phyloP scores from a whole-genome alignment of 1,140 invertebrate genomes.

The Pemphigus obesinymphae region DNA sequence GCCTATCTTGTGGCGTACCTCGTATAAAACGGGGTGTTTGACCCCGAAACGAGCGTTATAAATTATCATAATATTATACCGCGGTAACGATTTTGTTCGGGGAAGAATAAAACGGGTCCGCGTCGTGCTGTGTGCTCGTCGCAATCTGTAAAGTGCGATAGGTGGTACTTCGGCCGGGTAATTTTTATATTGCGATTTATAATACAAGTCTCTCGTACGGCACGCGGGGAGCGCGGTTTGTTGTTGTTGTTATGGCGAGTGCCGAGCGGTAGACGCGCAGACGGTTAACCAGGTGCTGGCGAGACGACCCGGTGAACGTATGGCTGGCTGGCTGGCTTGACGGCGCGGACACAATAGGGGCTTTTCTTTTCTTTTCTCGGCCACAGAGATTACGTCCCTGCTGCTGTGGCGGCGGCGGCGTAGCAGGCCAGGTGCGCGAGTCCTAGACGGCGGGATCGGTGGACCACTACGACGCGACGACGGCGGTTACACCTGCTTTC shows the following conservation, averaged over 20 bases:
- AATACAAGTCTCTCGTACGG: too few species aligned
- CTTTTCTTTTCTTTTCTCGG: not conserved
- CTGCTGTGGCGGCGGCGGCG: too few species aligned
- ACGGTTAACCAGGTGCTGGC: conserved; percentile 1
- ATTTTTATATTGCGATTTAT: too few species aligned
- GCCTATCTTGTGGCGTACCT: too few species aligned
- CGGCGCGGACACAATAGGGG: not conserved
- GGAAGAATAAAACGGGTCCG: not conserved
- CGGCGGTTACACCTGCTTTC: not conserved
- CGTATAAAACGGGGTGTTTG: too few species aligned
- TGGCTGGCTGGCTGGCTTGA: not conserved
- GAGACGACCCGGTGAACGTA: not conserved
- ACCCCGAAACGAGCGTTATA: too few species aligned
- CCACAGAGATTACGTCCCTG: too few species aligned
- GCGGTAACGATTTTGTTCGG: not conserved
- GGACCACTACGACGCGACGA: not conserved
- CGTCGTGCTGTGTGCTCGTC: too few species aligned
- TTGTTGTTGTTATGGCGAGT: not conserved
- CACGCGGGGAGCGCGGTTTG: not conserved
- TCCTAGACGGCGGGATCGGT: not conserved
- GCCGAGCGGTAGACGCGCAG: not conserved
- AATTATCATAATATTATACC: too few species aligned
- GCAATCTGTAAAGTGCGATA: too few species aligned
- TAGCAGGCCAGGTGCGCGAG: not conserved
- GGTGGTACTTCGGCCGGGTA: too few species aligned